phyloP scores from a whole-genome alignment of 1,140 invertebrate genomes.

The Philopotamus ludificatus region DNA sequence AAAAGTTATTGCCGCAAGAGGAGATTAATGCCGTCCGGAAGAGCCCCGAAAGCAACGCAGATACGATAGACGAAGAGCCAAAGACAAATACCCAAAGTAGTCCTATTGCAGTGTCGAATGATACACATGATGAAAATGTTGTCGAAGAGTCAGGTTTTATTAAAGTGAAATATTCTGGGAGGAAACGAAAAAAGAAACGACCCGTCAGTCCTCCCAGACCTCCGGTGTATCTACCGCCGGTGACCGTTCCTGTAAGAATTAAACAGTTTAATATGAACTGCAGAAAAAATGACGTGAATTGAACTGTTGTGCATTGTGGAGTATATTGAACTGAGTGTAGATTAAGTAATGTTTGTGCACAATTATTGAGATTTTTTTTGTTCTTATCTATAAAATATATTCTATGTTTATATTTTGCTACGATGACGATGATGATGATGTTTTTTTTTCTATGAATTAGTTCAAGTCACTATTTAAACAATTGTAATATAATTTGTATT shows the following conservation, averaged over 20 bases:
- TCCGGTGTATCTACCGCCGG: constrained; percentile 49
- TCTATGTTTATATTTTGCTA: too few relatives aligned
- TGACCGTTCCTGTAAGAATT: constrained; percentile 52
- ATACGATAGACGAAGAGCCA: not conserved
- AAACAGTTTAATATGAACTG: constrained; percentile 46
- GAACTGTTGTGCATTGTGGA: not conserved
- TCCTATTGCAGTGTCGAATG: too few relatives aligned
- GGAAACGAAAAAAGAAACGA: constrained; percentile 13
- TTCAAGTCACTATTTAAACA: not conserved
- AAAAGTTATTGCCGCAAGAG: too few relatives aligned
- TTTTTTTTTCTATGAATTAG: not conserved
- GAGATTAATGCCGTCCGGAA: too few relatives aligned
- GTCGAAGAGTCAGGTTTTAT: not conserved
- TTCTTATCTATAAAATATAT: too few relatives aligned
- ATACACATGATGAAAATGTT: too few relatives aligned
- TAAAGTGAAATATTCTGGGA: not conserved
- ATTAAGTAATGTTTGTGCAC: too few relatives aligned
- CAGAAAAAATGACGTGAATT: not conserved
- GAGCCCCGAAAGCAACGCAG: too few relatives aligned
- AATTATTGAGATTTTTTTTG: too few relatives aligned
- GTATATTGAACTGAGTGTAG: too few relatives aligned
- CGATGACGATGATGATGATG: not conserved
- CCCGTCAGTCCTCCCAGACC: constrained; percentile 43
- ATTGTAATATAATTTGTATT: not conserved
- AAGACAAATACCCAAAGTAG: not conserved